Evolutionary conservation across 2,888 invertebrate genomes (phyloP).

Genomic region (Andrena bucephala): DNA sequence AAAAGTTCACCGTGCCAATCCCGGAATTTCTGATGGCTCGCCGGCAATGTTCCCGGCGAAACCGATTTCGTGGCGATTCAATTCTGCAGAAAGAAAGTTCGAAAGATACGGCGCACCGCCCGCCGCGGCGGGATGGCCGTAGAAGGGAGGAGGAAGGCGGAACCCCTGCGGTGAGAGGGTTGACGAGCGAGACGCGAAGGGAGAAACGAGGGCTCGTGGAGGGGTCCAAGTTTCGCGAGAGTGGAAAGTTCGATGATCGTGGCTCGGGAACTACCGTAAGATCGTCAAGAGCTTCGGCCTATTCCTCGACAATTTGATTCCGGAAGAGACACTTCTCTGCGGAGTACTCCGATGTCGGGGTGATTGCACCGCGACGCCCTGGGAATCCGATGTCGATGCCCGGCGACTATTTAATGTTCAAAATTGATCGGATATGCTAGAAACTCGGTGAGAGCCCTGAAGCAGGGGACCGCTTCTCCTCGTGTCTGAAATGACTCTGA

Average conservation of each 20-base stretch:
- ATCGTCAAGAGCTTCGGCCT: conserved; percentile 66
- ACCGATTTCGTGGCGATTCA: conserved; percentile 71
- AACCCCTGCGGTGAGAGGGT: conserved; percentile 15
- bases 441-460: background rate
- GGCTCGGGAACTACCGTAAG: conserved; percentile 63
- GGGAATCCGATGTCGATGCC: conserved; percentile 44
- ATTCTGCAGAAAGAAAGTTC: conserved; percentile 68
- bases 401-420: conserved; percentile 53
- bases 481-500: background rate
- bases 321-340: conserved; percentile 55
- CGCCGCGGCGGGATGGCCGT: conserved; percentile 29
- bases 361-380: conserved; percentile 52
- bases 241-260: conserved; percentile 73
- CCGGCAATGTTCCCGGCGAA: conserved; percentile 38
- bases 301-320: conserved; percentile 71
- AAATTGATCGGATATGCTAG: conserved; percentile 56
- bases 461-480: background rate
- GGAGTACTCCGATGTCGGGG: conserved; percentile 47
- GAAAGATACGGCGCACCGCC: conserved; percentile 36
- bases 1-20: conserved; percentile 44
- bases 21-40: conserved; percentile 55
- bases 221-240: conserved; percentile 64
- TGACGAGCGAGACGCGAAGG: conserved; percentile 35
- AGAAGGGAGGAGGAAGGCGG: conserved; percentile 6
- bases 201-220: conserved; percentile 29